Evolutionary conservation across 2,113 vertebrate species (phyloP).

Genomic region (Scytalopus superciliaris): DNA sequence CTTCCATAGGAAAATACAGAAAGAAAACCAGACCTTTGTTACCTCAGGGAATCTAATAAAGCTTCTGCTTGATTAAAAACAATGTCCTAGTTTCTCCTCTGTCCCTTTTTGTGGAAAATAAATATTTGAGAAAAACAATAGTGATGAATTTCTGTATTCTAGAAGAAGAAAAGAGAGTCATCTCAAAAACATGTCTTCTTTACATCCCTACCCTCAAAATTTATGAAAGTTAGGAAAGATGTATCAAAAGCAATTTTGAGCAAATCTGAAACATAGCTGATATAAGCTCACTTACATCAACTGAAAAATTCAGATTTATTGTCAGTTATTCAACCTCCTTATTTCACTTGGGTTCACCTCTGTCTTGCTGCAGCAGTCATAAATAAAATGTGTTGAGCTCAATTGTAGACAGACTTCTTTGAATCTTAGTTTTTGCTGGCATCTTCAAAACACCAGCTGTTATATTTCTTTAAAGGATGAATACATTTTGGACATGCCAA

Average conservation of each 20-base stretch:
- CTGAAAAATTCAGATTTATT: not conserved
- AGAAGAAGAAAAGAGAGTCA: not conserved
- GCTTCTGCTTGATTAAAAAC: not conserved
- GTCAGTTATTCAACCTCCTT: not conserved
- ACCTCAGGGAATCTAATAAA: not conserved
- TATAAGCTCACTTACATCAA: not conserved
- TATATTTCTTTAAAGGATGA: conserved; percentile 14
- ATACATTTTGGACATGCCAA: conserved; percentile 5
- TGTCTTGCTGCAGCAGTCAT: not conserved
- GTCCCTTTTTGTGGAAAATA: not conserved
- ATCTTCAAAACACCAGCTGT: conserved; percentile 15
- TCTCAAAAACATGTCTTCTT: not conserved
- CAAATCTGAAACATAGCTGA: not conserved
- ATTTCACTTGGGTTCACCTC: not conserved
- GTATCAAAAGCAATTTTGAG: not conserved
- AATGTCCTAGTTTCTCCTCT: not conserved
- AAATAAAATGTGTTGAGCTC: not conserved
- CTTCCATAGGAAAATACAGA: not conserved
- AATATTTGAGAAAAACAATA: not conserved
- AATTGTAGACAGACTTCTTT: not conserved
- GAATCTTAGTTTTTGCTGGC: not conserved
- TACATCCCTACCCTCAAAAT: not conserved
- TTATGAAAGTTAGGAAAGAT: not conserved
- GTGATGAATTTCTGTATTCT: not conserved
- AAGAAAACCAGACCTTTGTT: not conserved